Conservation (phyloP, 2,797 vertebrate species). For the Rachycentron canadum region DNA sequence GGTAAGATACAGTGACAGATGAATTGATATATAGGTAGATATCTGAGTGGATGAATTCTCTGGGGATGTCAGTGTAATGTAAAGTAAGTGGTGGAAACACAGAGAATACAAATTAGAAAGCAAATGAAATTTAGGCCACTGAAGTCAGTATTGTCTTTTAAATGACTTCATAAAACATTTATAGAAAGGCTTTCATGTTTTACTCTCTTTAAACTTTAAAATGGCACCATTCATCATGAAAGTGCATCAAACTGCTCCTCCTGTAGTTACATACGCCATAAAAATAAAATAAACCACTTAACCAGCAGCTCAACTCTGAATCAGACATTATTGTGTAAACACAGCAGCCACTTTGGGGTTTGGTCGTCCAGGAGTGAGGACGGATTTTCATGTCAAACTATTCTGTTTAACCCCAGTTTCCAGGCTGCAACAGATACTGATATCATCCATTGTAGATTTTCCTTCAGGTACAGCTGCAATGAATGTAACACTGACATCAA, state of each 20-base stretch:
- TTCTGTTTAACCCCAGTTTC: background rate
- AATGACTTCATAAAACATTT: slow-evolving; percentile 3
- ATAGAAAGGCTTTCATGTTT: slow-evolving; percentile 14
- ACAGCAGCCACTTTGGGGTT: no score
- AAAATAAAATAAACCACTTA: background rate
- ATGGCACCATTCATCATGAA: background rate
- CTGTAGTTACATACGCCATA: background rate
- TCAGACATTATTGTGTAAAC: background rate
- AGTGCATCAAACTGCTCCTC: background rate
- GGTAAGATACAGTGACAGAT: background rate
- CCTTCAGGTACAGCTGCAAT: background rate
- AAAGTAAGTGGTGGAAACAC: background rate
- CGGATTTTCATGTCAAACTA: background rate
- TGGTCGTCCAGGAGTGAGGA: background rate
- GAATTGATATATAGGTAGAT: background rate
- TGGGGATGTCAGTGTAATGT: background rate
- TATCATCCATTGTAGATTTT: background rate
- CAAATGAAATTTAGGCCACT: background rate
- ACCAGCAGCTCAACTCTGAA: background rate
- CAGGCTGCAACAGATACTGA: background rate
- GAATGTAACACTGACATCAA: background rate
- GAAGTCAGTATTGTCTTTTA: background rate
- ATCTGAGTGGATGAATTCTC: background rate
- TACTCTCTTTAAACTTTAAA: slow-evolving; percentile 10
- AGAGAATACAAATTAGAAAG: background rate